phyloP scores from a whole-genome alignment of 2,888 invertebrate species.

The Acleris literana region DNA sequence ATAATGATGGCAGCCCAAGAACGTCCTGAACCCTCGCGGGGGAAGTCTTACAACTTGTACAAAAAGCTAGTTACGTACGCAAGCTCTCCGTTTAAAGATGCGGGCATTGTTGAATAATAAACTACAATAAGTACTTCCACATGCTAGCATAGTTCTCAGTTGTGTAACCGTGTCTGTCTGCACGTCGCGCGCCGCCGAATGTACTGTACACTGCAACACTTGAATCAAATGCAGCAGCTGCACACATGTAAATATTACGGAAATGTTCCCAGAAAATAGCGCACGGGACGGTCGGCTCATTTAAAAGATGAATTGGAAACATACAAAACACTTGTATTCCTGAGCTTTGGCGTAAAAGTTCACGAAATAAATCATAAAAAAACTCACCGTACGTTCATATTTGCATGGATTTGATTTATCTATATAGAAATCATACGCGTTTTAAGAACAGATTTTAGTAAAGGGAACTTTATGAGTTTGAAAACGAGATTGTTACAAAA shows the following conservation, averaged over 20 bases:
- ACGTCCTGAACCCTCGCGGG: too few relatives aligned
- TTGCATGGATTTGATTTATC: not conserved
- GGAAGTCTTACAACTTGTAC: too few relatives aligned
- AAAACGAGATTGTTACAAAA: not conserved
- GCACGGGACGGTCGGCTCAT: slow-evolving; percentile 38
- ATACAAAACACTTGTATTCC: slow-evolving; percentile 19
- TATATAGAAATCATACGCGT: too few relatives aligned
- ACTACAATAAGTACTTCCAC: too few relatives aligned
- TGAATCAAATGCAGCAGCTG: slow-evolving; percentile 46
- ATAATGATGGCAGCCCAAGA: too few relatives aligned
- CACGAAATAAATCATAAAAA: slow-evolving; percentile 21
- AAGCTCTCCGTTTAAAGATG: too few relatives aligned
- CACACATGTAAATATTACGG: slow-evolving; percentile 44
- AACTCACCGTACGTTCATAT: slow-evolving; percentile 12
- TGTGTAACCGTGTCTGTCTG: slow-evolving; percentile 34
- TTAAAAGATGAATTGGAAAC: slow-evolving; percentile 38
- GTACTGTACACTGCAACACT: slow-evolving; percentile 44
- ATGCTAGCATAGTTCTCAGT: not conserved
- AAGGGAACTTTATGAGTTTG: too few relatives aligned
- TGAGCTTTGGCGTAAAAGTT: slow-evolving; percentile 7
- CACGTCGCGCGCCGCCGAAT: slow-evolving; percentile 26
- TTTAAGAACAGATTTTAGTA: not conserved
- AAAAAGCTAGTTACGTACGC: too few relatives aligned
- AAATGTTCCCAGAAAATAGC: slow-evolving; percentile 41
- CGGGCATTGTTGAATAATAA: too few relatives aligned